These are phyloP conservation scores for Tolypeutes matacus DNA, from an alignment of 2,797 vertebrate genomes.

Conservation along the genomic window DNA sequence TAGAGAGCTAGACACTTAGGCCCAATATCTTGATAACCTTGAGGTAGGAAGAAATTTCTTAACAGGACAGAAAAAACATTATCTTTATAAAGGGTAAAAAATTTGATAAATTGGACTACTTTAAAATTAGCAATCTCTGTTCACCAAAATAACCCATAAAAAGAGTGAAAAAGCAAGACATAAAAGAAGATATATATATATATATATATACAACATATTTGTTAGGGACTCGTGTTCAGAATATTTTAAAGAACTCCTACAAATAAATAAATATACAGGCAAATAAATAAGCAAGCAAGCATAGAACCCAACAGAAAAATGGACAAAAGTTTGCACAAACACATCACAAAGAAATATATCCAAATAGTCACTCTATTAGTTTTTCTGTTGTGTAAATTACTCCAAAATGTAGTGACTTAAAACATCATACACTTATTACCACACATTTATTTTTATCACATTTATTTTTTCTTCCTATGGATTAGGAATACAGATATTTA, in stretches of 20 bases:
- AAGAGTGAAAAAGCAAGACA: neutral
- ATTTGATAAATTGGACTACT: neutral
- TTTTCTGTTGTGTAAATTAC: neutral
- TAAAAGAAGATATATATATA: too few relatives aligned
- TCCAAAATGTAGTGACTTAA: neutral
- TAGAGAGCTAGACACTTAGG: neutral
- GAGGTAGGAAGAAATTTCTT: neutral
- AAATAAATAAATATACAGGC: neutral
- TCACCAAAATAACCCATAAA: neutral
- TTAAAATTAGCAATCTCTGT: constrained; percentile 51
- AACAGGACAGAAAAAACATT: neutral
- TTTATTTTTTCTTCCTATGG: neutral
- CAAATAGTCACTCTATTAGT: neutral
- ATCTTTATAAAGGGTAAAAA: neutral
- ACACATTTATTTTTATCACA: neutral
- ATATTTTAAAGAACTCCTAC: neutral
- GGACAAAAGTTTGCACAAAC: neutral
- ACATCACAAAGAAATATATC: neutral
- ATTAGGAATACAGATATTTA: neutral
- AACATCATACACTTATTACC: neutral
- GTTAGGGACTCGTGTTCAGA: neutral
- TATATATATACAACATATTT: neutral
- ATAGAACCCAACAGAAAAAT: neutral
- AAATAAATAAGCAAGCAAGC: neutral
- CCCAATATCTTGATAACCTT: neutral